A percentile compares a stretch with the other conserved stretches of the same genome.
Evolutionary conservation across 1,140 invertebrate species (phyloP).

Genomic region (Chrysoperla carnea): DNA sequence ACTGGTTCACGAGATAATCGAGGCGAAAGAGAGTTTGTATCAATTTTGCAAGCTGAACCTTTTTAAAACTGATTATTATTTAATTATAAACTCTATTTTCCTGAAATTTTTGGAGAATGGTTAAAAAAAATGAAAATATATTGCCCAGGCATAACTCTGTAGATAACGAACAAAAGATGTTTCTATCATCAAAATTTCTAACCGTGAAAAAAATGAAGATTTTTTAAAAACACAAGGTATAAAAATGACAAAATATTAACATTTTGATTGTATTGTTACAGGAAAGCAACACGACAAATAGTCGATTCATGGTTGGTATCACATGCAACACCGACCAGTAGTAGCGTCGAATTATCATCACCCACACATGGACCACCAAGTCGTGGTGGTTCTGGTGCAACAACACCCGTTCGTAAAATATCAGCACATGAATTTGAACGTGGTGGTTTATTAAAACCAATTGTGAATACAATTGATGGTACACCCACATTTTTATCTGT

Average conservation of each 20-base stretch:
- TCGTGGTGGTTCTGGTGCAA: slow-evolving; percentile 54
- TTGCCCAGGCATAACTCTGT: too few species aligned
- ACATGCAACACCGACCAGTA: slow-evolving; percentile 53
- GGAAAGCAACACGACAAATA: slow-evolving; percentile 79
- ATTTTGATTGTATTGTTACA: slow-evolving; percentile 22
- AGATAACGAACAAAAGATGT: too few species aligned
- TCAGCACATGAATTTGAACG: slow-evolving; percentile 91
- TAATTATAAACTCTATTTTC: too few species aligned
- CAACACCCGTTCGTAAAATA: slow-evolving; percentile 86
- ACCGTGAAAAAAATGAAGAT: too few species aligned
- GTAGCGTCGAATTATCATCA: slow-evolving; percentile 34
- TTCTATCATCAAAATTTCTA: too few species aligned
- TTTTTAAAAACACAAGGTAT: too few species aligned
- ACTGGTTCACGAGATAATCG: too few species aligned
- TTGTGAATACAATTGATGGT: slow-evolving; percentile 79
- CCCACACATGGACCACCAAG: slow-evolving; percentile 38
- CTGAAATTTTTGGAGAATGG: too few species aligned
- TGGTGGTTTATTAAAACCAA: slow-evolving; percentile 75
- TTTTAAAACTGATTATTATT: too few species aligned
- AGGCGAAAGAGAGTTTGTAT: too few species aligned
- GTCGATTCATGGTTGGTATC: slow-evolving; percentile 84
- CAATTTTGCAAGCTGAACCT: too few species aligned
- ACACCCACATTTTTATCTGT: slow-evolving; percentile 71
- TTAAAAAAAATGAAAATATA: too few species aligned
- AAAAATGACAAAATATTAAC: background rate